Base-by-base conservation (phyloP, 2,888 invertebrate genomes). In the Tryphoninae sp. region DNA sequence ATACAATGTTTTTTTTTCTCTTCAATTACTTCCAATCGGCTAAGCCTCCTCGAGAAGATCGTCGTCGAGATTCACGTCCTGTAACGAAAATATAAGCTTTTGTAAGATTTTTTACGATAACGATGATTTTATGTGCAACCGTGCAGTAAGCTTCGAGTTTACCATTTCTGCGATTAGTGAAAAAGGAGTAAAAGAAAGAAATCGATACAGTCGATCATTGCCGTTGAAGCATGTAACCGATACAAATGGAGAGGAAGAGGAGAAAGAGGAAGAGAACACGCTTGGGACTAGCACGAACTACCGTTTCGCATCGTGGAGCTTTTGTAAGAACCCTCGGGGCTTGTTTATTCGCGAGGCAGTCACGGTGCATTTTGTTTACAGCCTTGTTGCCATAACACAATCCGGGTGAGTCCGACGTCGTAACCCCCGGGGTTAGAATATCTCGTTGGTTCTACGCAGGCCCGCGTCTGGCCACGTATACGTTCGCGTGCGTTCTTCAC, bases 11-110 rank as follows among this genome's bases (percentile, higher is more conserved):
- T 71, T 19, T 71, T 19, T 19, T 19, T 61, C 49, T 16, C 8
- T 13, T 40, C 26, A 9, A 49, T 61, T 22, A 83, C 77, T 82
- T 80, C 73, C 65, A 67, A 67, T 65, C 68, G 82, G 84, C 83
- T 89, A 91, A 84, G 92, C 91, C 85, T 96, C 95, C 87, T 94
- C 95, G 83, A 95, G 91, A 86, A 96, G 93, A 89, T 95, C 96
- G 89, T 96, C 95, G 89, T 95, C 96, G 87, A 96, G 92, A 92
- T 95, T 96, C 80, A 96, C 94, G 91, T 96, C 96, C 95, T 95
- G 93, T 71, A 93, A 94, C 80, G 64, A 80, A 22, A 61, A 51
- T 87, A 59, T 81, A 53, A 65, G 49, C 8, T 9, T 19, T 19
- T 19, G 19, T 19, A 19, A 19, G 13, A 13, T 51, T 11, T 40